Percentiles rank a stretch among this genome's conserved stretches.
These are phyloP conservation scores for Drosophila paracracens DNA, from an alignment of 2,888 invertebrate species.

Conservation along the genomic window DNA sequence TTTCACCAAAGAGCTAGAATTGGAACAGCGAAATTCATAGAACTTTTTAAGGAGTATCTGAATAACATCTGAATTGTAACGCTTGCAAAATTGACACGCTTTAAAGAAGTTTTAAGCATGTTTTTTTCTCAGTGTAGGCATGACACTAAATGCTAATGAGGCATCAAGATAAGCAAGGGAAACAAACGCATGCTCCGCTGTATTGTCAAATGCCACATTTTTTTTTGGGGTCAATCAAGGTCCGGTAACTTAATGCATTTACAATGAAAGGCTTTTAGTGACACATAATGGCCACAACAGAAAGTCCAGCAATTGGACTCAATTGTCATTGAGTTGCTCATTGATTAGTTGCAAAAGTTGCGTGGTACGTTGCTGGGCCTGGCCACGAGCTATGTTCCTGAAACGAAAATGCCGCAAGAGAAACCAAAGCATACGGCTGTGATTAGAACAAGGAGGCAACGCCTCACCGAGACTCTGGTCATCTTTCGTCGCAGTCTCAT, in stretches of 20 bases:
- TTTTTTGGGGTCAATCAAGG: constrained; percentile 41
- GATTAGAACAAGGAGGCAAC: constrained; percentile 41
- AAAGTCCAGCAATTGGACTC: not conserved
- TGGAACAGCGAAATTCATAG: no score
- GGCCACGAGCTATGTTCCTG: constrained; percentile 51
- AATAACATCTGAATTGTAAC: no score
- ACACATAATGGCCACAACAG: constrained; percentile 21
- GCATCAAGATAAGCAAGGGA: constrained; percentile 55
- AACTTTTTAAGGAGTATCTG: no score
- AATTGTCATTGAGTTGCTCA: not conserved
- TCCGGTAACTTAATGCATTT: constrained; percentile 44
- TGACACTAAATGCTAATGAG: constrained; percentile 28
- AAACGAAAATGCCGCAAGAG: constrained; percentile 74
- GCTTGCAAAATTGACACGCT: not conserved
- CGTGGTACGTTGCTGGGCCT: constrained; percentile 25
- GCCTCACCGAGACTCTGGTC: constrained; percentile 65
- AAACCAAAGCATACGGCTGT: constrained; percentile 20
- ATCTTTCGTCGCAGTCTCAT: constrained; percentile 88
- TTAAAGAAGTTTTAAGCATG: not conserved
- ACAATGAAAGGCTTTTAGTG: constrained; percentile 73
- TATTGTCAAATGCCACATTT: not conserved
- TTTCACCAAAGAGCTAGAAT: not conserved
- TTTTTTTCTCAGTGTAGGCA: not conserved
- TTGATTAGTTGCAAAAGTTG: constrained; percentile 22
- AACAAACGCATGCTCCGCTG: constrained; percentile 15